Base-by-base conservation (phyloP, 2,113 vertebrate species). In the Sitta europaea region DNA sequence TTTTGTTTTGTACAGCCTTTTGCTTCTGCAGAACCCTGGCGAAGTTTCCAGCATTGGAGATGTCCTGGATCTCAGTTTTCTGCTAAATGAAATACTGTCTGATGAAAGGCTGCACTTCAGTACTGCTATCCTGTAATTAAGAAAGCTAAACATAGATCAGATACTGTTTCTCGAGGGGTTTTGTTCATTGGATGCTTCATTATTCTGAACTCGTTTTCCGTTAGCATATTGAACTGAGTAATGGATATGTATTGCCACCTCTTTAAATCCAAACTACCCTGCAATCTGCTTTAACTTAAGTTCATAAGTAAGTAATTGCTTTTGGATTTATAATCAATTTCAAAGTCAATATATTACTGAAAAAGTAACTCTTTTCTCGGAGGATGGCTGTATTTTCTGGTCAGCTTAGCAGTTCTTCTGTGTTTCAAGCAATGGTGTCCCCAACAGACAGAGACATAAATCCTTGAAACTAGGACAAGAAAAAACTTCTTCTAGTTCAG, bases 261-360 rank as follows among this genome's bases (percentile, higher is more conserved):
- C 76, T 75, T 95, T 92, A 94, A 94, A 93, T 42, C n/a, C 50
- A 75, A 93, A 95, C 66, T 78, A 72, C 66, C 45, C 1, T 85
- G 78, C 78, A 88, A 78, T 79, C 74, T 78, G 71, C 85, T 94
- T 93, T 79, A 88, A 82, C 53, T 78, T 45, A n/a, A 82, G 50
- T 79, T 86, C 28, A 51, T 63, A 91, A 87, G 51, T 77, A 76
- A 79, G 35, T 70, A 78, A 93, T 92, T 93, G 78, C 67, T 73
- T 92, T 29, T 55, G 42, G 59, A 92, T 91, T 94, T 82, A 63
- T 59, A 90, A 94, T 93, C 71, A 90, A 95, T 94, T 90, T 57
- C 76, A 7, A 65, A 76, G 54, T 90, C 88, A 88, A 80, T 90
- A 59, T 47, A 22, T 53, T 95, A 93, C 55, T 83, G 88, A 50